phyloP scores from a whole-genome alignment of 2,888 invertebrate species.

The Agrochola circellaris region DNA sequence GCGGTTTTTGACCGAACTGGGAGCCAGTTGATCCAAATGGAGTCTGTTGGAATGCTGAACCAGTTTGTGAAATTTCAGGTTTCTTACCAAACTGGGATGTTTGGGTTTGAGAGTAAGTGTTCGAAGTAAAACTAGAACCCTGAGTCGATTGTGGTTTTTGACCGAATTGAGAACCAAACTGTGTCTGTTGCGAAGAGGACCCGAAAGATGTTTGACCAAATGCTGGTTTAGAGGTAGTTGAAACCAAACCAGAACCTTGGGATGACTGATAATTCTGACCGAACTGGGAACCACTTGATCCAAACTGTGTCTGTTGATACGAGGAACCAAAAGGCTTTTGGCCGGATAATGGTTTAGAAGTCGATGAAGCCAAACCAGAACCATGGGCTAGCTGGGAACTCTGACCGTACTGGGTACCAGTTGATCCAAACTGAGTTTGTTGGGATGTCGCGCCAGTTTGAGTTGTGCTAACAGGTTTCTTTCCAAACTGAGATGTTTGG shows the following conservation, averaged over 20 bases:
- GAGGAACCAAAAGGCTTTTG: background rate
- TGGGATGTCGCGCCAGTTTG: slow-evolving; percentile 35
- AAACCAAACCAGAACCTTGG: slow-evolving; percentile 4
- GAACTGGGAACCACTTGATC: slow-evolving; percentile 10
- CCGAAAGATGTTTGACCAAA: slow-evolving; percentile 30
- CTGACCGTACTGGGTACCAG: slow-evolving; percentile 1
- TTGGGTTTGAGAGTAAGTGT: slow-evolving; percentile 28
- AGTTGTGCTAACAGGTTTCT: slow-evolving; percentile 22
- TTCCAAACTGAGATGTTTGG: slow-evolving; percentile 34
- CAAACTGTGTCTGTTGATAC: slow-evolving; percentile 10
- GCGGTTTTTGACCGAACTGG: slow-evolving; percentile 30
- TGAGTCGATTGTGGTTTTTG: slow-evolving; percentile 32
- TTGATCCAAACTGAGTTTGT: slow-evolving; percentile 27
- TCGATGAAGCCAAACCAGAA: background rate
- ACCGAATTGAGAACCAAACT: slow-evolving; percentile 22
- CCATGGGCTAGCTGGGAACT: slow-evolving; percentile 1
- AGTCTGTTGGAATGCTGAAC: slow-evolving; percentile 23
- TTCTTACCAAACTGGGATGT: slow-evolving; percentile 21
- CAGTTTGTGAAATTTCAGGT: slow-evolving; percentile 24
- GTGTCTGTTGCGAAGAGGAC: slow-evolving; percentile 24
- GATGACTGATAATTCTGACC: slow-evolving; percentile 15
- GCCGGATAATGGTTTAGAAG: slow-evolving; percentile 5
- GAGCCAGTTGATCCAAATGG: slow-evolving; percentile 27
- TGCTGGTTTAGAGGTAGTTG: slow-evolving; percentile 23
- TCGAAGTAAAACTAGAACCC: slow-evolving; percentile 27